Evolutionary conservation across 2,888 invertebrate species (phyloP), one percentile per base, ranked within the genome.

Genomic region (Oscheius sp.): DNA sequence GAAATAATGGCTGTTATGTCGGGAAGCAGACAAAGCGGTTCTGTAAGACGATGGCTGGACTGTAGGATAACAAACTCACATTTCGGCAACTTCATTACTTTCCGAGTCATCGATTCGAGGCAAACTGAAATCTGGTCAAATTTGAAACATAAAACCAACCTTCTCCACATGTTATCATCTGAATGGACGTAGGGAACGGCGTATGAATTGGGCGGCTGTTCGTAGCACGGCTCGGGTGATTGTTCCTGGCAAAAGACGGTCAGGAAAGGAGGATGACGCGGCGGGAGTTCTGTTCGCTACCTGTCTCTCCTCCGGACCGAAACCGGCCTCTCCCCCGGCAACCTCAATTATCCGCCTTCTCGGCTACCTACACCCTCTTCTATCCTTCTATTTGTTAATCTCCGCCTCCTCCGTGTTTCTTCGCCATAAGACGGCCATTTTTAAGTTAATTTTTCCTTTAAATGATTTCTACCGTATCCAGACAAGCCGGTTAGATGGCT

Each of bases 1-100:
- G 68, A 85, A 85, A 70, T 85, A 85, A 45, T 86, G 85, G 12
- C 72, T 69, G 55, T 86, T 86, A 69, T 85, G 85, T 0, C 84
- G 77, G n/a, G 75, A 74, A 9, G 74, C 66, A 1, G 66, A 25
- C 25, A 66, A 18, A n/a, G 29, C 49, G 9, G n/a, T 61, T 9
- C 63, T 69, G 61, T 74, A 52, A 49, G 35, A n/a, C 27, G n/a
- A n/a, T n/a, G n/a, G n/a, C n/a, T n/a, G n/a, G n/a, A n/a, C n/a
- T n/a, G n/a, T n/a, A n/a, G n/a, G n/a, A n/a, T 2, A 16, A 49
- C 76, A 76, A 29, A 58, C 56, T 21, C 64, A 63, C 53, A 27
- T 63, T 18, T 53, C 41, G 18, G 43, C 23, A 12, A 16, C 27
- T 13, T 56, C 69, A 6, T 69, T 35, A 7, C 16, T 27, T 52